phyloP scores from a whole-genome alignment of 2,888 invertebrate species.

The Ectemnius lituratus region DNA sequence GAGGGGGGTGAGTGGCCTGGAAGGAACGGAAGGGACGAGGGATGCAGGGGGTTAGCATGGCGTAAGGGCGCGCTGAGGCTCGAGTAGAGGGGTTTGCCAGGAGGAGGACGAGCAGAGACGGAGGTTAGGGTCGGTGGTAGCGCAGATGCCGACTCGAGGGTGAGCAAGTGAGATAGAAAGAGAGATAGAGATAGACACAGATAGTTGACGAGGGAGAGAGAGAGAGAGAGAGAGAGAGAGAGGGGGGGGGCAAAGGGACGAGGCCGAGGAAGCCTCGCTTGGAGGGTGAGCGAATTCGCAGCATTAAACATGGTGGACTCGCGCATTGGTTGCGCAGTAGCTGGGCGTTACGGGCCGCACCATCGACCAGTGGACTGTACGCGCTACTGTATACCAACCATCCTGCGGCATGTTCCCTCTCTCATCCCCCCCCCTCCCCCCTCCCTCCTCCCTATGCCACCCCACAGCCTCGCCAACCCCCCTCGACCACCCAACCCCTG shows the following conservation, averaged over 20 bases:
- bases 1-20: background rate
- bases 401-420: slow-evolving; percentile 57
- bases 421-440: background rate
- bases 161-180: too few relatives aligned
- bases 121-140: slow-evolving; percentile 53
- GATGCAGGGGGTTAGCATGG: slow-evolving; percentile 14
- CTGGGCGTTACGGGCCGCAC: slow-evolving; percentile 65
- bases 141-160: slow-evolving; percentile 5
- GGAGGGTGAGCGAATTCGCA: slow-evolving; percentile 66
- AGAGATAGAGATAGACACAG: too few relatives aligned
- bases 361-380: slow-evolving; percentile 65
- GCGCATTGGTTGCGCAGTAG: slow-evolving; percentile 68
- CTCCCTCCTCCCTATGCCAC: background rate
- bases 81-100: slow-evolving; percentile 10
- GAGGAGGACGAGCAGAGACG: slow-evolving; percentile 42
- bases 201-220: too few relatives aligned
- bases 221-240: too few relatives aligned
- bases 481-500: background rate
- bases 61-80: slow-evolving; percentile 19
- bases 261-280: slow-evolving; percentile 36
- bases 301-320: slow-evolving; percentile 69
- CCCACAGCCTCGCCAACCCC: background rate
- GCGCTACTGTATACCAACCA: slow-evolving; percentile 62
- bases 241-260: slow-evolving; percentile 43
- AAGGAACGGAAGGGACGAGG: slow-evolving; percentile 9